phyloP scores from a whole-genome alignment of 2,113 vertebrate species.

The Saguinus imperator region DNA sequence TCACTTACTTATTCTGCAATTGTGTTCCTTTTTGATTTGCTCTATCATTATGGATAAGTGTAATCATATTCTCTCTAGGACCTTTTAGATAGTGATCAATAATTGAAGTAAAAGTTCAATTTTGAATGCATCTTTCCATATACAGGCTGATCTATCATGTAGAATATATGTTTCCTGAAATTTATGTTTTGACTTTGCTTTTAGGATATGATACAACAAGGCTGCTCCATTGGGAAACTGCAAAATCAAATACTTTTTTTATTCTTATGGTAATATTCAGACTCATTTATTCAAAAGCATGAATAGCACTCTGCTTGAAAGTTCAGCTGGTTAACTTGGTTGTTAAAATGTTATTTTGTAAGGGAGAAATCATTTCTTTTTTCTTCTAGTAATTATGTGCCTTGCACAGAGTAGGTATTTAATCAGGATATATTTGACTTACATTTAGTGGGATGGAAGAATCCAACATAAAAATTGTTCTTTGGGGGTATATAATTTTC shows the following conservation, averaged over 20 bases:
- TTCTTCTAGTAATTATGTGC: not conserved
- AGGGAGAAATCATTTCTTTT: conserved; percentile 9
- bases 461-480: not conserved
- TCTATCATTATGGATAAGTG: conserved; percentile 21
- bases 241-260: not conserved
- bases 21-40: conserved; percentile 40
- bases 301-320: not conserved
- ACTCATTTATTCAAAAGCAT: conserved; percentile 27
- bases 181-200: conserved; percentile 29
- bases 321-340: conserved; percentile 12
- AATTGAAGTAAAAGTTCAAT: conserved; percentile 12
- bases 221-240: not conserved
- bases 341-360: conserved; percentile 5
- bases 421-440: conserved; percentile 20
- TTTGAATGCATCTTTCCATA: conserved; percentile 18
- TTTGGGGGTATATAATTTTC: conserved; percentile 1
- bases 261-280: conserved; percentile 42
- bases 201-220: not conserved
- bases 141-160: not conserved
- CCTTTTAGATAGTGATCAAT: not conserved
- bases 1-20: conserved; percentile 29
- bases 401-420: conserved; percentile 21
- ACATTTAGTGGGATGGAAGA: not conserved
- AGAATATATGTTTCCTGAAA: conserved; percentile 20
- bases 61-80: not conserved